Evolutionary conservation across 2,113 vertebrate genomes (phyloP).

Genomic region (Rhea americana): DNA sequence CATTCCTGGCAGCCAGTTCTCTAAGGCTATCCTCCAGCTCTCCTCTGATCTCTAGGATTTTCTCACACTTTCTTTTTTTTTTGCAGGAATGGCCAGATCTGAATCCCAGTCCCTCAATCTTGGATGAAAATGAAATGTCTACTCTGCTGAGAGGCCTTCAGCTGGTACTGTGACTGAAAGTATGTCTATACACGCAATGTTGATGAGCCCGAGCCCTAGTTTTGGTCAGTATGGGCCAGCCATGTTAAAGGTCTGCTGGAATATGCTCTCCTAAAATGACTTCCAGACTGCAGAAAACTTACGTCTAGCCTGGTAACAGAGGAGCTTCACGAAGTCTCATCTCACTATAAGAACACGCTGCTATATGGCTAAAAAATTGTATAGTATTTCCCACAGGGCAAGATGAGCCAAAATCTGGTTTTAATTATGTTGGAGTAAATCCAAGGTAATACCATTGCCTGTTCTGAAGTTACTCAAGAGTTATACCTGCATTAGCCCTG

Average conservation of each 20-base stretch:
- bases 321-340: neutral
- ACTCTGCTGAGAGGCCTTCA: neutral
- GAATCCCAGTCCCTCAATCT: neutral
- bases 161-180: neutral
- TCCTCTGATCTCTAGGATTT: no score
- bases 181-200: neutral
- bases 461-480: neutral
- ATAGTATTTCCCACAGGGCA: neutral
- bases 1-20: no score
- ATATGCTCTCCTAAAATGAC: neutral
- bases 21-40: no score
- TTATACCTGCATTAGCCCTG: neutral
- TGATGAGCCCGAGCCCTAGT: neutral
- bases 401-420: neutral
- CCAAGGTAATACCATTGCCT: neutral
- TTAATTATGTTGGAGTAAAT: neutral
- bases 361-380: neutral
- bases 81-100: neutral
- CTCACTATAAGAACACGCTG: accelerated
- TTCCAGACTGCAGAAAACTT: neutral
- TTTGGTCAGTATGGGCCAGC: neutral
- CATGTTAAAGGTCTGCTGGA: neutral
- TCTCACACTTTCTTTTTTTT: no score
- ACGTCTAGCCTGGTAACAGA: neutral
- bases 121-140: neutral